Percentiles rank a stretch among this genome's conserved stretches.
Conservation (phyloP, 2,888 invertebrate genomes). For the Acholoe squamosa region DNA sequence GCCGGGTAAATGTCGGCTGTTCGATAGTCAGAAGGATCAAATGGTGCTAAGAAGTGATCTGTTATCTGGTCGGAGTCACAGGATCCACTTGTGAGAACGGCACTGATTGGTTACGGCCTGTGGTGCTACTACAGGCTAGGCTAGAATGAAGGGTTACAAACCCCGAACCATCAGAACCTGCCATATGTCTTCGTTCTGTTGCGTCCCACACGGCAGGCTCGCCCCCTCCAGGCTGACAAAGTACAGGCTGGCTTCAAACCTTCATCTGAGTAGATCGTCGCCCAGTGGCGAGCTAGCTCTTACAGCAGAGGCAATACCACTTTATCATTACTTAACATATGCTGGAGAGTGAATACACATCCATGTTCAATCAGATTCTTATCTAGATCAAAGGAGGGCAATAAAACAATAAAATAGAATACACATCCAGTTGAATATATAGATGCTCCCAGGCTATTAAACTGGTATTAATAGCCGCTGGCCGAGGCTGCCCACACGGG, state of each 20-base stretch:
- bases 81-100: background rate
- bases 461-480: too few relatives aligned
- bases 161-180: background rate
- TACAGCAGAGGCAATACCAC: background rate
- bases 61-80: background rate
- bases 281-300: background rate
- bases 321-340: too few relatives aligned
- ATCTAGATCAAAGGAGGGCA: too few relatives aligned
- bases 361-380: too few relatives aligned
- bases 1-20: background rate
- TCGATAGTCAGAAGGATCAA: background rate
- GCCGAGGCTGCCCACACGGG: too few relatives aligned
- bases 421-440: too few relatives aligned
- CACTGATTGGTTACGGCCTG: conserved; percentile 14
- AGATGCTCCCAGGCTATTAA: too few relatives aligned
- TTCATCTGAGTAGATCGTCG: too few relatives aligned
- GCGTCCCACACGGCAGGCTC: background rate
- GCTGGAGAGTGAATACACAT: too few relatives aligned
- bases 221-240: too few relatives aligned
- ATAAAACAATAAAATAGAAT: too few relatives aligned
- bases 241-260: too few relatives aligned
- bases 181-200: background rate
- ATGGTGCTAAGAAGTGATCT: background rate
- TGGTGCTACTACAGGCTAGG: background rate
- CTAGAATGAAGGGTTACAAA: background rate